phyloP scores from a whole-genome alignment of 2,113 vertebrate genomes.

The Triplophysa tibetana region DNA sequence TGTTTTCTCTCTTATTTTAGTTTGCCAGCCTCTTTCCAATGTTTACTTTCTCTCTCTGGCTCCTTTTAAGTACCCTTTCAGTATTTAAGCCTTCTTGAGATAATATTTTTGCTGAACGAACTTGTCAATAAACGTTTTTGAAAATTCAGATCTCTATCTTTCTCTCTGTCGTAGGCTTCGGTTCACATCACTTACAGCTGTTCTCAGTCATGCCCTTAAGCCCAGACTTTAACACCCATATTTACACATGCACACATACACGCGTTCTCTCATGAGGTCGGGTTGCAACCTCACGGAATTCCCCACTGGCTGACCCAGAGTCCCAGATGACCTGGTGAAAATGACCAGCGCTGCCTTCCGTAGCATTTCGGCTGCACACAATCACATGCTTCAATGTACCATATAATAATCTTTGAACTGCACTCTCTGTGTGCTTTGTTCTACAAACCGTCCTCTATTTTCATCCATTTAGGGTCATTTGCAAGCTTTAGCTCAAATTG shows the following conservation, averaged over 20 bases:
- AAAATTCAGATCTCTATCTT: constrained; percentile 6
- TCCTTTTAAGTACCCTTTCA: background rate
- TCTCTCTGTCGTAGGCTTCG: background rate
- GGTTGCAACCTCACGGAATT: constrained; percentile 51
- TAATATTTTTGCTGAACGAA: background rate
- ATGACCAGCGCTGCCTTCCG: constrained; percentile 47
- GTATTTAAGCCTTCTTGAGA: background rate
- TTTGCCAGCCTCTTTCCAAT: no score
- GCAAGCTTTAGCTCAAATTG: constrained; percentile 52
- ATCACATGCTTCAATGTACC: constrained; percentile 59
- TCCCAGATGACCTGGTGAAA: constrained; percentile 54
- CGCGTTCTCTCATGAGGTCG: constrained; percentile 22
- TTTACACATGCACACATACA: constrained; percentile 15
- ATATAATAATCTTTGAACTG: constrained; percentile 54
- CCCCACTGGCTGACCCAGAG: constrained; percentile 47
- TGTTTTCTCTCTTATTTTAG: no score
- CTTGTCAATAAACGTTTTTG: background rate
- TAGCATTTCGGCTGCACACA: constrained; percentile 54
- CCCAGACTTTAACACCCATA: constrained; percentile 47
- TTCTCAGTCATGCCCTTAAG: constrained; percentile 45
- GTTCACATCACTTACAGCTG: constrained; percentile 40
- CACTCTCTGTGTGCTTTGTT: constrained; percentile 43
- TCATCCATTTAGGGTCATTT: constrained; percentile 43
- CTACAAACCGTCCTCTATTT: constrained; percentile 27
- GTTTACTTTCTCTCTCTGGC: no score